These are phyloP conservation scores for Microcebus griseorufus DNA, from an alignment of 2,113 vertebrate genomes.

Conservation along the genomic window DNA sequence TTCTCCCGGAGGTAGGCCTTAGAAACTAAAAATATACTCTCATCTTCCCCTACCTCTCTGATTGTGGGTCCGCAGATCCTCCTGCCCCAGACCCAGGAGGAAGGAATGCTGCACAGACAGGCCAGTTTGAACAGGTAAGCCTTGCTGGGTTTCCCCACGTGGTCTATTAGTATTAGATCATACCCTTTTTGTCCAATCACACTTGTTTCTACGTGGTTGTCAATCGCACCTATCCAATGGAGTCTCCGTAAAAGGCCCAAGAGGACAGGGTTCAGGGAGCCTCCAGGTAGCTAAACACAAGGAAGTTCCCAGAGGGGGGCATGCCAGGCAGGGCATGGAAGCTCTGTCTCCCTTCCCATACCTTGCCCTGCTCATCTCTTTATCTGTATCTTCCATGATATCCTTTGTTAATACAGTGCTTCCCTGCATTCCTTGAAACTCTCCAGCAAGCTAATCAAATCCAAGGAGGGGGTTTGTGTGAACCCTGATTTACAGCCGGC, in stretches of 20 bases:
- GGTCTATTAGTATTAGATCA: background rate
- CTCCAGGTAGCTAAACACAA: background rate
- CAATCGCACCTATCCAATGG: background rate
- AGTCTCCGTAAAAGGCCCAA: background rate
- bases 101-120: background rate
- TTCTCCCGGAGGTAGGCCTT: background rate
- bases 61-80: background rate
- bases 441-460: background rate
- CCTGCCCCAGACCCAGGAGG: background rate
- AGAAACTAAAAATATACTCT: background rate
- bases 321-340: background rate
- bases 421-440: background rate
- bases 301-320: background rate
- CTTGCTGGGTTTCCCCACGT: background rate
- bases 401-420: background rate
- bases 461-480: background rate
- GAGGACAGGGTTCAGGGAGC: background rate
- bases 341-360: background rate
- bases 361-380: background rate
- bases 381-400: background rate
- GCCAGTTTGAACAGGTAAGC: background rate
- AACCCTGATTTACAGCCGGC: background rate
- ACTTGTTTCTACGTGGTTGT: background rate
- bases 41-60: background rate
- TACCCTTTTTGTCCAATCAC: background rate